Conservation (phyloP, 2,797 vertebrate species). For the Euphonia xanthogaster region DNA sequence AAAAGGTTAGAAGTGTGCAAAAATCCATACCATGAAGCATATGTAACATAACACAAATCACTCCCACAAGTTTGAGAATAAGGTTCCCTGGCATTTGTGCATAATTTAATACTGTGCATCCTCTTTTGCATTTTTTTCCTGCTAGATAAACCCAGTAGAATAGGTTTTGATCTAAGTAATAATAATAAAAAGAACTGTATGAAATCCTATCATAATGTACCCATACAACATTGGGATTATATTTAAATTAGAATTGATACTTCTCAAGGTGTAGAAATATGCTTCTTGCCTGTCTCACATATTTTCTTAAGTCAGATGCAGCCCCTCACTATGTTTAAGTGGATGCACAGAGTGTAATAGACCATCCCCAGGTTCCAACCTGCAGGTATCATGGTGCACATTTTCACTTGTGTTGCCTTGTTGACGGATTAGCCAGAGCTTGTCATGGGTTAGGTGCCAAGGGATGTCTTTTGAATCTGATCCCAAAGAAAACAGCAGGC, state of each 20-base stretch:
- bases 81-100: background rate
- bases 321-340: background rate
- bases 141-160: background rate
- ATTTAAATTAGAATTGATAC: background rate
- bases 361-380: background rate
- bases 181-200: background rate
- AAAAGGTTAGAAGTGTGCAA: background rate
- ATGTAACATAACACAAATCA: background rate
- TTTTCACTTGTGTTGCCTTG: slow-evolving; percentile 22
- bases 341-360: background rate
- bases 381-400: background rate
- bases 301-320: background rate
- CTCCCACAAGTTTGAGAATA: background rate
- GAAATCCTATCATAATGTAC: background rate
- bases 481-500: slow-evolving; percentile 62
- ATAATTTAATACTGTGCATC: background rate
- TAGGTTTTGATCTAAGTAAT: background rate
- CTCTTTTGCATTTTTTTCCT: background rate
- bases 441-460: slow-evolving; percentile 29
- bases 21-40: background rate
- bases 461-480: slow-evolving; percentile 47
- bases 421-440: slow-evolving; percentile 53
- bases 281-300: rapidly evolving
- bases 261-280: background rate
- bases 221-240: background rate